These are phyloP conservation scores for Thinocorus orbignyianus DNA, from an alignment of 2,113 vertebrate species.

Conservation along the genomic window DNA sequence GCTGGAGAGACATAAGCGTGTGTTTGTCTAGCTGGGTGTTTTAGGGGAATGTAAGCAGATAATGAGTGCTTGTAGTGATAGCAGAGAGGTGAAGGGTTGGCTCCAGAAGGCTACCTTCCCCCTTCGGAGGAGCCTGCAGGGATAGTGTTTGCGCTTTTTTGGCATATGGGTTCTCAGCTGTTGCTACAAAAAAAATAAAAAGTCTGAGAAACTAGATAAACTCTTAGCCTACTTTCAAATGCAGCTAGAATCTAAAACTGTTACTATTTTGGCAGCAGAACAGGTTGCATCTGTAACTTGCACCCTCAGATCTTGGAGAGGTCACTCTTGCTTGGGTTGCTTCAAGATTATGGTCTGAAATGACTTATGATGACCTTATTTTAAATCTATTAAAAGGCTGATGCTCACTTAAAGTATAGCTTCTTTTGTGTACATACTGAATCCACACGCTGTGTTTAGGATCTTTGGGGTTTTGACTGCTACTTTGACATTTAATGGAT, in stretches of 20 bases:
- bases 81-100: not conserved
- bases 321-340: not conserved
- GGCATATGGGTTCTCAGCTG: not conserved
- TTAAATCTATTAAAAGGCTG: not conserved
- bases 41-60: rapidly evolving
- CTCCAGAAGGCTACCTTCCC: not conserved
- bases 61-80: not conserved
- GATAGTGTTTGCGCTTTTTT: not conserved
- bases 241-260: not conserved
- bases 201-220: not conserved
- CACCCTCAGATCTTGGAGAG: not conserved
- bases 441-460: not conserved
- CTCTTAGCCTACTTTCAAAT: not conserved
- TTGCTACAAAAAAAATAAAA: not conserved
- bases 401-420: not conserved
- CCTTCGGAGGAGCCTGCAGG: not conserved
- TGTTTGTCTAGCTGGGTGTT: not conserved
- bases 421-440: not conserved
- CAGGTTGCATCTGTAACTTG: not conserved
- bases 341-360: not conserved
- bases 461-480: not conserved
- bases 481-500: not conserved
- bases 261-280: not conserved
- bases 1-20: not conserved
- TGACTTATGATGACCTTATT: not conserved